A percentile compares a stretch with the other conserved stretches of the same genome.
phyloP scores from a whole-genome alignment of 2,797 vertebrate species.

The Epinephelus malabaricus region DNA sequence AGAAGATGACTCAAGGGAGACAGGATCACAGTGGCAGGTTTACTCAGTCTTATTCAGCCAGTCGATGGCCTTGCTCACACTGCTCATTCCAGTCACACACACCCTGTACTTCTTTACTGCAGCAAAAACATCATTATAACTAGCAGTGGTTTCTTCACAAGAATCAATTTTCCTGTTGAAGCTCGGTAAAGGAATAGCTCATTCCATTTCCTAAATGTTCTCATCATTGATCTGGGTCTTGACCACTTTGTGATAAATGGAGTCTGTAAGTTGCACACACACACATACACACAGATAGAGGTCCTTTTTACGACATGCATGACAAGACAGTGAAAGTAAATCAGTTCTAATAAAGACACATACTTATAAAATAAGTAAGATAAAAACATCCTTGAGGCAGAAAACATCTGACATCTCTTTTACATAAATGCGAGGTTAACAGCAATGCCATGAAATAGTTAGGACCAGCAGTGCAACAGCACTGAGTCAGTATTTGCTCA shows the following conservation, averaged over 20 bases:
- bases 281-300: background rate
- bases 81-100: background rate
- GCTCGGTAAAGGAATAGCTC: slow-evolving; percentile 45
- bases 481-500: background rate
- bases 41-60: slow-evolving; percentile 52
- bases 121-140: slow-evolving; percentile 58
- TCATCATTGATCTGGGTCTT: slow-evolving; percentile 60
- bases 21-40: slow-evolving; percentile 66
- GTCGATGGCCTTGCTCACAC: slow-evolving; percentile 39
- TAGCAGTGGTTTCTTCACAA: slow-evolving; percentile 27
- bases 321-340: background rate
- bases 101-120: slow-evolving; percentile 12
- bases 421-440: background rate
- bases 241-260: slow-evolving; percentile 64
- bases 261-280: background rate
- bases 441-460: background rate
- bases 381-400: background rate
- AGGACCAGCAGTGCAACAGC: too few species aligned
- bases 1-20: slow-evolving; percentile 45
- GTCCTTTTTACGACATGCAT: background rate
- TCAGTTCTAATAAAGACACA: background rate
- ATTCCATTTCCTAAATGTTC: slow-evolving; percentile 67
- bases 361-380: background rate
- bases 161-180: slow-evolving; percentile 63
- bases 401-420: background rate